A percentile compares a stretch with the other conserved stretches of the same genome.
Evolutionary conservation across 2,888 invertebrate genomes (phyloP).

Genomic region (Dicyrtomina minuta): DNA sequence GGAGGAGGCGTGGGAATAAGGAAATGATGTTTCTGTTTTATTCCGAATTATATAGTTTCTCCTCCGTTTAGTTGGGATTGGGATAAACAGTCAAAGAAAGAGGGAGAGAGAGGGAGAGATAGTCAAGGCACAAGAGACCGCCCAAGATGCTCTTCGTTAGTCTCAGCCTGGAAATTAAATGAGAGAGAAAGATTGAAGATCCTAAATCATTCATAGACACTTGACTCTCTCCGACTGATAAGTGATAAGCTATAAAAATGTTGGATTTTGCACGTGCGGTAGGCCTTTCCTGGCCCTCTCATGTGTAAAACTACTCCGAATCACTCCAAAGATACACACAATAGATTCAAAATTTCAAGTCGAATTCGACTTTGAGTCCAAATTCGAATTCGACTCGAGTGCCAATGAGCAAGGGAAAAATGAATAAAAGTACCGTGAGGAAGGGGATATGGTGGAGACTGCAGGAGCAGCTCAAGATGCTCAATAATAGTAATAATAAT

Average conservation of each 20-base stretch:
- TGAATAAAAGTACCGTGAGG: not conserved
- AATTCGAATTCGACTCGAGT: not conserved
- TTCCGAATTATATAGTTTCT: slow-evolving; percentile 14
- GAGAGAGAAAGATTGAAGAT: slow-evolving; percentile 21
- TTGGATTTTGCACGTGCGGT: slow-evolving; percentile 36
- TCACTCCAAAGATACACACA: not conserved
- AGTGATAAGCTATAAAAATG: slow-evolving; percentile 38
- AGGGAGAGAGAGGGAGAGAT: too few relatives aligned
- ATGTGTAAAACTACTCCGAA: not conserved
- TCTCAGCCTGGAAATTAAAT: slow-evolving; percentile 15
- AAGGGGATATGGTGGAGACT: not conserved
- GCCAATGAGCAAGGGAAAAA: slow-evolving; percentile 1
- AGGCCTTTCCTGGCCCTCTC: slow-evolving; percentile 6
- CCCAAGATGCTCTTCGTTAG: slow-evolving; percentile 25
- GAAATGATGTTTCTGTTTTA: slow-evolving; percentile 14
- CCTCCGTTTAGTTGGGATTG: too few relatives aligned
- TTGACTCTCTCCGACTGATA: too few relatives aligned
- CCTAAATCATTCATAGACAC: slow-evolving; percentile 29
- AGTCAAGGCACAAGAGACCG: slow-evolving; percentile 18
- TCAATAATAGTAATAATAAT: too few relatives aligned
- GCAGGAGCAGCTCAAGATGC: not conserved
- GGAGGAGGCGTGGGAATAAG: slow-evolving; percentile 24
- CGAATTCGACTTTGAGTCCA: too few relatives aligned
- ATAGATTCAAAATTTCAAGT: not conserved
- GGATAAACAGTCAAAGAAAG: not conserved